Evolutionary conservation across 1,140 invertebrate species (phyloP).

Genomic region (Mercenaria mercenaria): DNA sequence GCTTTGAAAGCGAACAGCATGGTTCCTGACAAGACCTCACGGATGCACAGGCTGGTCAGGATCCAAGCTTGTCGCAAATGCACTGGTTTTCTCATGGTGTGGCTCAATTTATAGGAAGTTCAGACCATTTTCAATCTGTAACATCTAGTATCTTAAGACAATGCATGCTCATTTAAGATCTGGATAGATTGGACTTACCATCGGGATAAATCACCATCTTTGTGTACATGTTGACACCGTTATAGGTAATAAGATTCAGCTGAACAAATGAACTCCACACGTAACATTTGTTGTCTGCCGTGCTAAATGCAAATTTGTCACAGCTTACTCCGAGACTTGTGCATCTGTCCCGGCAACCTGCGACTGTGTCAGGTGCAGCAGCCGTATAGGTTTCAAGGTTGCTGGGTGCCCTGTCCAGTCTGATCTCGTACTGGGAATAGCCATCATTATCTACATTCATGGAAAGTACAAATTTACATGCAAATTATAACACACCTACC

Average conservation of each 20-base stretch:
- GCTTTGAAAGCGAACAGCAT: too few relatives aligned
- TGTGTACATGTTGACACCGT: background rate
- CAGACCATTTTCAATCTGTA: too few relatives aligned
- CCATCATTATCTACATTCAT: conserved; percentile 2
- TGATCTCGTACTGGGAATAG: conserved; percentile 10
- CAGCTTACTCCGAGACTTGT: background rate
- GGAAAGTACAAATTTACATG: too few relatives aligned
- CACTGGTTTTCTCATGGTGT: too few relatives aligned
- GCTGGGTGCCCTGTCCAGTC: background rate
- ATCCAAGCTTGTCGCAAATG: too few relatives aligned
- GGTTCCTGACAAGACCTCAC: too few relatives aligned
- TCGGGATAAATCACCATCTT: background rate
- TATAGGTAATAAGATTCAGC: background rate
- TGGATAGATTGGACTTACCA: conserved; percentile 33
- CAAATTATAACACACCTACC: background rate
- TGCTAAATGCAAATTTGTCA: background rate
- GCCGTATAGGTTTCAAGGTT: background rate
- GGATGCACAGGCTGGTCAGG: too few relatives aligned
- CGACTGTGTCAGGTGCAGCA: background rate
- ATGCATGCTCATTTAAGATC: too few relatives aligned
- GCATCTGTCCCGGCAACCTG: conserved; percentile 5
- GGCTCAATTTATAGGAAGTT: too few relatives aligned
- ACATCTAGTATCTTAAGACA: too few relatives aligned
- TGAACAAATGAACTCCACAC: background rate
- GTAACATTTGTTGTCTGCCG: conserved; percentile 5